Percentiles rank a stretch among this genome's conserved stretches.
Evolutionary conservation across 2,888 invertebrate genomes (phyloP).

Genomic region (Ochropacha duplaris): DNA sequence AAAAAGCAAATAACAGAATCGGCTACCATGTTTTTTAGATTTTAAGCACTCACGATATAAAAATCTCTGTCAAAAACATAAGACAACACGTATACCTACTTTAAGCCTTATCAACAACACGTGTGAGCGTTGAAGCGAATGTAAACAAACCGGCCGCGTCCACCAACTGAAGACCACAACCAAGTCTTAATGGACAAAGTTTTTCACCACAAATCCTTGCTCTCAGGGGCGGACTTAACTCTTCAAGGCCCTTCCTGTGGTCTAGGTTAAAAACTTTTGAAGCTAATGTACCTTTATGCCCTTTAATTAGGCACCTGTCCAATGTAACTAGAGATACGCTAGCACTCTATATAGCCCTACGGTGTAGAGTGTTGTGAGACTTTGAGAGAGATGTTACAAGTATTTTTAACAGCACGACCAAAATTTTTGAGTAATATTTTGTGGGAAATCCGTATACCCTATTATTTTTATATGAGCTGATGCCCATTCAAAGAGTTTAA

Average conservation of each 20-base stretch:
- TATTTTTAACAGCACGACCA: too few relatives aligned
- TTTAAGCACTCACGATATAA: not conserved
- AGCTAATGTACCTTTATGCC: not conserved
- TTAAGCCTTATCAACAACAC: slow-evolving; percentile 10
- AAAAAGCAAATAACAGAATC: too few relatives aligned
- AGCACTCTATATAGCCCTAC: too few relatives aligned
- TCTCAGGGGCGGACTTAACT: slow-evolving; percentile 38
- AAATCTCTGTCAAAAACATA: not conserved
- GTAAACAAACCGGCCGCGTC: slow-evolving; percentile 30
- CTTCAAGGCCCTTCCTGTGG: slow-evolving; percentile 24
- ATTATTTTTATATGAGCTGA: too few relatives aligned
- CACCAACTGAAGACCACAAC: slow-evolving; percentile 45
- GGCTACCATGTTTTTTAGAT: not conserved
- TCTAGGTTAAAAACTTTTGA: slow-evolving; percentile 18
- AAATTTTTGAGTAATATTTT: too few relatives aligned
- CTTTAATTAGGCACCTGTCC: not conserved
- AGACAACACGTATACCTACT: not conserved
- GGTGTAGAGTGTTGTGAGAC: too few relatives aligned
- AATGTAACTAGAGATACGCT: not conserved
- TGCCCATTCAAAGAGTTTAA: too few relatives aligned
- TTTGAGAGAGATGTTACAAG: too few relatives aligned
- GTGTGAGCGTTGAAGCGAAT: slow-evolving; percentile 20
- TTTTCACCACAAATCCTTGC: slow-evolving; percentile 65
- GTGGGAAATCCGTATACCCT: too few relatives aligned
- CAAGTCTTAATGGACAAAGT: slow-evolving; percentile 67